A percentile compares a stretch with the other conserved stretches of the same genome.
These are phyloP conservation scores for Drosophila subquinaria DNA, from an alignment of 2,888 invertebrate genomes.

Conservation along the genomic window DNA sequence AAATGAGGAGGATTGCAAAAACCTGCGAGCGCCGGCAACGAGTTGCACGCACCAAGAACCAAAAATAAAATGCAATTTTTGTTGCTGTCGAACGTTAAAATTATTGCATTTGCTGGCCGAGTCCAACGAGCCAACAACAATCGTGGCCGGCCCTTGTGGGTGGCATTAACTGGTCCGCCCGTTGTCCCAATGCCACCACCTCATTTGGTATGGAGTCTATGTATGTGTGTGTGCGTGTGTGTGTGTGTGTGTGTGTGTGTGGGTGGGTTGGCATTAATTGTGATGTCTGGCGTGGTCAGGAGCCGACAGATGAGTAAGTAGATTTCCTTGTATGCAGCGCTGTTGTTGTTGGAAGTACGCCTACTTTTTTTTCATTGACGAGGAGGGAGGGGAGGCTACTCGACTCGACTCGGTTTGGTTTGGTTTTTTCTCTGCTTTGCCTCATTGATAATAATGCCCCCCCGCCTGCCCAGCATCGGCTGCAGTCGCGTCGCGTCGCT, in stretches of 20 bases:
- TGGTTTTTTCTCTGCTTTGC: constrained; percentile 50
- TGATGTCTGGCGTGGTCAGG: constrained; percentile 74
- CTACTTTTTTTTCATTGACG: constrained; percentile 47
- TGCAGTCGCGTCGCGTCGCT: constrained; percentile 55
- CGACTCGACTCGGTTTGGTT: constrained; percentile 46
- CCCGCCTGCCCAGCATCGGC: constrained; percentile 49
- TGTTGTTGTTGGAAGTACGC: constrained; percentile 42
- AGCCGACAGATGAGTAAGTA: constrained; percentile 76
- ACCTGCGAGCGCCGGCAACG: constrained; percentile 36
- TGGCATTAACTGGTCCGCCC: constrained; percentile 68
- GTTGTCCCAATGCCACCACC: constrained; percentile 19
- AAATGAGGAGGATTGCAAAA: constrained; percentile 45
- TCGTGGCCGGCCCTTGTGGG: constrained; percentile 54
- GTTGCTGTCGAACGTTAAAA: constrained; percentile 73
- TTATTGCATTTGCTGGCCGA: constrained; percentile 64
- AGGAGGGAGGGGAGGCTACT: constrained; percentile 13
- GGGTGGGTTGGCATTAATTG: constrained; percentile 72
- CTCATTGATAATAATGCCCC: constrained; percentile 82
- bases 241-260: constrained; percentile 34
- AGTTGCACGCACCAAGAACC: constrained; percentile 56
- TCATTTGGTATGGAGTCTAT: constrained; percentile 27
- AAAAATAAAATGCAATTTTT: constrained; percentile 82
- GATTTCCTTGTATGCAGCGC: constrained; percentile 77
- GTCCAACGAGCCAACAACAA: constrained; percentile 21
- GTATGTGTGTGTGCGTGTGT: constrained; percentile 25